Conservation (phyloP, 2,797 vertebrate species). For the Falco berigora region DNA sequence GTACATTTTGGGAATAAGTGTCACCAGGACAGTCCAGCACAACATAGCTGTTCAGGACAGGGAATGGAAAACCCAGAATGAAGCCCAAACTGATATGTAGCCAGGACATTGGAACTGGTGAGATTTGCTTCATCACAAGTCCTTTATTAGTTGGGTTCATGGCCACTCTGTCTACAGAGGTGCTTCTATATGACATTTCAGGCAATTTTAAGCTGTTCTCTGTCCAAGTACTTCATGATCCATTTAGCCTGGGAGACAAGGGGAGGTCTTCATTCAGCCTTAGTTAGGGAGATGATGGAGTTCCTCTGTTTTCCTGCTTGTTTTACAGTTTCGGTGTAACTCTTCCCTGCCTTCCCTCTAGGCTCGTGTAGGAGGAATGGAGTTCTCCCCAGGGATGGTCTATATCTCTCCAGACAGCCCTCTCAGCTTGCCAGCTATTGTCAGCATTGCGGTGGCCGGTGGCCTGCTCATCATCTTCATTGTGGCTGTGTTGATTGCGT, state of each 20-base stretch:
- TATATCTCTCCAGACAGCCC: conserved; percentile 96
- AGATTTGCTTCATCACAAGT: not conserved
- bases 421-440: conserved; percentile 91
- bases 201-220: not conserved
- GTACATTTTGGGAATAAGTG: not conserved
- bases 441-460: conserved; percentile 91
- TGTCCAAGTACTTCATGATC: not conserved
- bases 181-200: not conserved
- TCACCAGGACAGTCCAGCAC: not conserved
- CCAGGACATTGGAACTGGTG: not conserved
- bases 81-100: not conserved
- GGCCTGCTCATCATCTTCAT: conserved; percentile 95
- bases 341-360: conserved; percentile 33
- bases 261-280: not conserved
- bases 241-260: not conserved
- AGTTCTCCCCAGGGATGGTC: conserved; percentile 95
- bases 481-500: conserved; percentile 93
- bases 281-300: not conserved
- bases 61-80: not conserved
- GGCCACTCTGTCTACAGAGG: not conserved
- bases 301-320: not conserved
- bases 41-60: not conserved
- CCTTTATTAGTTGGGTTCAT: not conserved
- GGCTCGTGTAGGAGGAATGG: conserved; percentile 94
- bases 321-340: rapidly evolving